Evolutionary conservation across 2,797 vertebrate species (phyloP).

Genomic region (Neoniphon sammara): DNA sequence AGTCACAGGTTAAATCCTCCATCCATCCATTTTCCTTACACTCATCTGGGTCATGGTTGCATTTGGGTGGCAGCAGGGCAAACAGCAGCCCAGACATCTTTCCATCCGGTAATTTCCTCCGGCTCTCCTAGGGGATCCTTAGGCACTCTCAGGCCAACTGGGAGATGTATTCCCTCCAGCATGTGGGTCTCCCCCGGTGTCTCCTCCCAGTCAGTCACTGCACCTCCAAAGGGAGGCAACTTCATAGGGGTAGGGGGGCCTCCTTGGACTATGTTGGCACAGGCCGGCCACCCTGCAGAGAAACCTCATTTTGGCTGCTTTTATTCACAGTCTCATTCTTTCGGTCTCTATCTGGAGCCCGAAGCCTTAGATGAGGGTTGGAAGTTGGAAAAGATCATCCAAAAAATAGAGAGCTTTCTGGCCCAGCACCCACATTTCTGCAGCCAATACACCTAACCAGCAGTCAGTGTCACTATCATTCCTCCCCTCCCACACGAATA

Average conservation of each 20-base stretch:
- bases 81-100: no score
- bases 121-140: no score
- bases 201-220: no score
- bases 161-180: no score
- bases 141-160: no score
- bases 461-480: neutral
- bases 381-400: neutral
- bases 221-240: no score
- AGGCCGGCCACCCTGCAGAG: neutral
- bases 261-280: no score
- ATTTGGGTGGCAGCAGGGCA: no score
- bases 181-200: no score
- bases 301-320: constrained; percentile 8
- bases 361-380: neutral
- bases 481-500: neutral
- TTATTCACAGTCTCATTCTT: neutral
- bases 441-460: neutral
- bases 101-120: no score
- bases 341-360: neutral
- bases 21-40: neutral
- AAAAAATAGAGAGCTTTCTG: neutral
- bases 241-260: no score
- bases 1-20: neutral
- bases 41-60: no score
- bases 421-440: neutral